phyloP scores from a whole-genome alignment of 2,797 vertebrate species.

The Atherinosoma microstoma region DNA sequence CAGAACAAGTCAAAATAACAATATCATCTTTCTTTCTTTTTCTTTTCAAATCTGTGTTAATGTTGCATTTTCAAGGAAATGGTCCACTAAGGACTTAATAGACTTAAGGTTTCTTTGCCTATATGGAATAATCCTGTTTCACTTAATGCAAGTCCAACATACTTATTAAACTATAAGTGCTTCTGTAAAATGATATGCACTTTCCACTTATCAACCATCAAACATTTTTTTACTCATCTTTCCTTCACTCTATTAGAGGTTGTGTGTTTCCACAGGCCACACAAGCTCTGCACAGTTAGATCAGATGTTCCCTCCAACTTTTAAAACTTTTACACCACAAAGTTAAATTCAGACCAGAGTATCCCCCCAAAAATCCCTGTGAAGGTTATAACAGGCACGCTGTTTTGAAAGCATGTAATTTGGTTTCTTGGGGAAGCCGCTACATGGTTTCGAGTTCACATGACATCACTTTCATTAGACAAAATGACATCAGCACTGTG shows the following conservation, averaged over 20 bases:
- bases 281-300: conserved; percentile 48
- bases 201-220: conserved; percentile 51
- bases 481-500: conserved; percentile 74
- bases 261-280: conserved; percentile 66
- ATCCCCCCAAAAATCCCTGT: conserved; percentile 17
- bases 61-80: background rate
- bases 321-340: conserved; percentile 50
- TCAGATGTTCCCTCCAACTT: conserved; percentile 38
- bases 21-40: background rate
- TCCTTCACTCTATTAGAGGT: conserved; percentile 39
- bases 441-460: conserved; percentile 59
- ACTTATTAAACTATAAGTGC: conserved; percentile 24
- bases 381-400: conserved; percentile 44
- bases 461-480: conserved; percentile 78
- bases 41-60: no score
- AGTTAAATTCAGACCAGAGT: conserved; percentile 52
- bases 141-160: conserved; percentile 16
- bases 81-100: background rate
- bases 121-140: background rate
- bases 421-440: conserved; percentile 46
- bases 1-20: background rate
- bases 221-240: conserved; percentile 27
- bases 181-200: conserved; percentile 19
- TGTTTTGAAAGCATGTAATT: conserved; percentile 73
- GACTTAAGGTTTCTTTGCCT: background rate